phyloP scores from a whole-genome alignment of 2,888 invertebrate genomes.

The Xestia ashworthii region DNA sequence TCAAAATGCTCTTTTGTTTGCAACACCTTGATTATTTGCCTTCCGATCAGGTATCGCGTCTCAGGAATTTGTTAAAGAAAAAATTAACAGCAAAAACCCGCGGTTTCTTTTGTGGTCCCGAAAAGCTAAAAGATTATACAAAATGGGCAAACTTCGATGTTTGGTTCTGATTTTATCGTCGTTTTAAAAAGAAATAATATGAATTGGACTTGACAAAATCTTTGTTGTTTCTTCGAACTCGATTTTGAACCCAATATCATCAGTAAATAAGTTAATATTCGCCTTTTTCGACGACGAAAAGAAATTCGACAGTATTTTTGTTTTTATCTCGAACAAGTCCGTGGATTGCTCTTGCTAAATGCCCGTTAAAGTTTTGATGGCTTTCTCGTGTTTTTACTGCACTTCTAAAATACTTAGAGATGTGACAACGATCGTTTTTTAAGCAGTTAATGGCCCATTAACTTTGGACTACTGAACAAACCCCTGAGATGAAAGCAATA shows the following conservation, averaged over 20 bases:
- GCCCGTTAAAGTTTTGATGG: constrained; percentile 80
- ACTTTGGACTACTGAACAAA: constrained; percentile 50
- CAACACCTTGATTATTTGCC: constrained; percentile 65
- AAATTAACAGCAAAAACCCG: constrained; percentile 78
- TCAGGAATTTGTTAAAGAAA: constrained; percentile 81
- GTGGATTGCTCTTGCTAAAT: constrained; percentile 81
- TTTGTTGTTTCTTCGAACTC: neutral
- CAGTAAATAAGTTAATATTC: constrained; percentile 31
- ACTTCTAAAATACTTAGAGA: constrained; percentile 52
- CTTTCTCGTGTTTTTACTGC: constrained; percentile 77
- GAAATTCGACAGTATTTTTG: constrained; percentile 44
- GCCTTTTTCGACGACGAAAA: neutral
- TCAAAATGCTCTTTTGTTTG: constrained; percentile 36
- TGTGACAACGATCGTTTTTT: constrained; percentile 52
- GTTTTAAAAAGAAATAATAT: constrained; percentile 75
- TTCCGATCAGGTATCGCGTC: constrained; percentile 82
- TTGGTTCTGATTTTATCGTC: constrained; percentile 84
- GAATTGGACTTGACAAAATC: constrained; percentile 53
- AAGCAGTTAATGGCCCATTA: constrained; percentile 40
- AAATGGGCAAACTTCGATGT: constrained; percentile 83
- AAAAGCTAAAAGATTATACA: constrained; percentile 83
- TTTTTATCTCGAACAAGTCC: constrained; percentile 75
- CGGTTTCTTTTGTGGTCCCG: constrained; percentile 84
- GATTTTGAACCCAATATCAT: constrained; percentile 42
- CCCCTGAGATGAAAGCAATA: constrained; percentile 33